phyloP scores from a whole-genome alignment of 2,888 invertebrate genomes.

The Apamea epomidion region DNA sequence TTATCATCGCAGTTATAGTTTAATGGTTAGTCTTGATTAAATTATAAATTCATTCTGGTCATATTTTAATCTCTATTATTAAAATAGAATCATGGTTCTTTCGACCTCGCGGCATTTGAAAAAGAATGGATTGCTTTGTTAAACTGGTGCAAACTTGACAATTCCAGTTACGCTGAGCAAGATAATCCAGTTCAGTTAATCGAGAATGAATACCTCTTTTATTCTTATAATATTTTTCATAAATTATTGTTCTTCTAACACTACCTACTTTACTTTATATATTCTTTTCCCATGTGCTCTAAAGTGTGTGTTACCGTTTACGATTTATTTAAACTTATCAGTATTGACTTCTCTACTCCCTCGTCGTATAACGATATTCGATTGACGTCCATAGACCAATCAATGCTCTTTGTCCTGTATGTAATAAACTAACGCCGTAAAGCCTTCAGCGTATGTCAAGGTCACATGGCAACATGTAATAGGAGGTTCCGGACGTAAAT shows the following conservation, averaged over 20 bases:
- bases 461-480: not conserved
- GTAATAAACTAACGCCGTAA: not conserved
- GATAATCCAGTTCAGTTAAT: conserved; percentile 57
- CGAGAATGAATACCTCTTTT: conserved; percentile 35
- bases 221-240: not conserved
- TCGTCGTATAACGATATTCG: not conserved
- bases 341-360: not conserved
- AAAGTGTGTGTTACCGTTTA: not conserved
- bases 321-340: not conserved
- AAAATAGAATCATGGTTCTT: not conserved
- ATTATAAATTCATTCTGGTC: conserved; percentile 15
- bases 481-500: conserved; percentile 7
- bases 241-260: not conserved
- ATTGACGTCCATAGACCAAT: not conserved
- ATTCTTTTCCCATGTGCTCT: not conserved
- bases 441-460: not conserved
- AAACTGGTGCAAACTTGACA: conserved; percentile 25
- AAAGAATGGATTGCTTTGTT: conserved; percentile 23
- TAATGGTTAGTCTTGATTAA: conserved; percentile 15
- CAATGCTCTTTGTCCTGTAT: not conserved
- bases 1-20: conserved; percentile 3
- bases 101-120: conserved; percentile 1
- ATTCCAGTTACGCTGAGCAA: conserved; percentile 27
- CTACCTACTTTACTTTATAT: not conserved
- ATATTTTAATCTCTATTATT: conserved; percentile 7